Evolutionary conservation across 2,888 invertebrate species (phyloP).

Genomic region (Mechanitis messenoides): DNA sequence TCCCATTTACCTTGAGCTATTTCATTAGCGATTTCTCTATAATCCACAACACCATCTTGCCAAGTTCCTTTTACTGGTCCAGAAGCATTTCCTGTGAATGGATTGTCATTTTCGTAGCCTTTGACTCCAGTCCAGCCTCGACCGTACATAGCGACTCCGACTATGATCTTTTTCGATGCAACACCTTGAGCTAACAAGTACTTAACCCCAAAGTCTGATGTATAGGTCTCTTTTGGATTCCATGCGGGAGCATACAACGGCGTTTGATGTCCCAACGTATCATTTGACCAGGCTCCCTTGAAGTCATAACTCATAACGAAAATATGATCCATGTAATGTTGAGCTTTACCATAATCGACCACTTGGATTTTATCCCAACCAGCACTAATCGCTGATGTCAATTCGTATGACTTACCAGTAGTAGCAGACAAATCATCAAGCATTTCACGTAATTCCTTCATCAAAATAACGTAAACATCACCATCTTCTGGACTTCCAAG

Average conservation of each 20-base stretch:
- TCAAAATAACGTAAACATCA: slow-evolving; percentile 56
- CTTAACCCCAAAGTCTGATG: slow-evolving; percentile 68
- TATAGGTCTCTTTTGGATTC: slow-evolving; percentile 67
- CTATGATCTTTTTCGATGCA: slow-evolving; percentile 62
- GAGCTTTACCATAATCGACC: slow-evolving; percentile 64
- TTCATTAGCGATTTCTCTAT: slow-evolving; percentile 64
- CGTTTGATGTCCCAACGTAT: slow-evolving; percentile 65
- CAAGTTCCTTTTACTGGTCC: slow-evolving; percentile 69
- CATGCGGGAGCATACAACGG: slow-evolving; percentile 63
- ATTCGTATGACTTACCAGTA: slow-evolving; percentile 65
- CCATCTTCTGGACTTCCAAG: slow-evolving; percentile 67
- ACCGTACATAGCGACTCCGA: slow-evolving; percentile 71
- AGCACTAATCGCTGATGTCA: slow-evolving; percentile 71
- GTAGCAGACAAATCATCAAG: slow-evolving; percentile 58
- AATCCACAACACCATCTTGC: slow-evolving; percentile 72
- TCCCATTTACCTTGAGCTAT: slow-evolving; percentile 66
- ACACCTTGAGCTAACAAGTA: slow-evolving; percentile 67
- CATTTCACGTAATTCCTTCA: slow-evolving; percentile 68
- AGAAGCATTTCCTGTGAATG: slow-evolving; percentile 66
- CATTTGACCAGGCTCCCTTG: slow-evolving; percentile 72
- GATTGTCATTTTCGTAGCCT: slow-evolving; percentile 54
- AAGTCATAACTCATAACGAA: slow-evolving; percentile 73
- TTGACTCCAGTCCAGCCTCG: slow-evolving; percentile 70
- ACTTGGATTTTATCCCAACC: slow-evolving; percentile 74
- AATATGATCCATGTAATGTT: slow-evolving; percentile 71